A percentile compares a stretch with the other conserved stretches of the same genome.
These are phyloP conservation scores for Podarcis raffonei DNA, from an alignment of 2,113 vertebrate species.

Conservation along the genomic window DNA sequence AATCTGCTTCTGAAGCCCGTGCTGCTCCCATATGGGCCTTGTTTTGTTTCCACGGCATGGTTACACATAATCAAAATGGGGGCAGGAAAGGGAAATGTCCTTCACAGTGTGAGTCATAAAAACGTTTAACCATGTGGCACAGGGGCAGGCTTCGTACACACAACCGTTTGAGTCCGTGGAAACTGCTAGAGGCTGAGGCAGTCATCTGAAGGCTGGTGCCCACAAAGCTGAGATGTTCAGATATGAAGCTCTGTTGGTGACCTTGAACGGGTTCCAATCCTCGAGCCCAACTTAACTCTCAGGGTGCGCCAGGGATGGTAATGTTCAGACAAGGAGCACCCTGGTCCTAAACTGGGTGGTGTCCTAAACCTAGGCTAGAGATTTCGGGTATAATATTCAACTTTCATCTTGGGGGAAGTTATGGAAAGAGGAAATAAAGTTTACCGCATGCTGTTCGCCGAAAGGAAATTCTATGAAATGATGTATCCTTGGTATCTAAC, in stretches of 20 bases:
- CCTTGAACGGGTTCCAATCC: background rate
- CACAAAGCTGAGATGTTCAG: background rate
- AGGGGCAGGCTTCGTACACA: slow-evolving; percentile 2
- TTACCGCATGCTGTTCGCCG: too few relatives aligned
- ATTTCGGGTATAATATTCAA: too few relatives aligned
- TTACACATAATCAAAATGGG: background rate
- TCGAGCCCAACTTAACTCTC: background rate
- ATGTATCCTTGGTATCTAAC: too few relatives aligned
- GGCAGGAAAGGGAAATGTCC: background rate
- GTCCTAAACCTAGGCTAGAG: too few relatives aligned
- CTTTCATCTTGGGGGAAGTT: too few relatives aligned
- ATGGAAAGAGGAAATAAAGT: too few relatives aligned
- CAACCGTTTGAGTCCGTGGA: background rate
- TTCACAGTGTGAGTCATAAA: background rate
- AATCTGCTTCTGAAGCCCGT: slow-evolving; percentile 10
- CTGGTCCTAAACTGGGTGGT: background rate
- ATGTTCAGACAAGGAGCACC: background rate
- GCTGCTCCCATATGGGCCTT: slow-evolving; percentile 36
- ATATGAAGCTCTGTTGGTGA: background rate
- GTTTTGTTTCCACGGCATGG: background rate
- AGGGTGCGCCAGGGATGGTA: background rate
- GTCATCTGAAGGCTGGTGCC: slow-evolving; percentile 1
- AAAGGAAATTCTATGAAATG: too few relatives aligned
- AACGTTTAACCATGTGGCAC: slow-evolving; percentile 13
- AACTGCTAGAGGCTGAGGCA: background rate